Percentiles rank a stretch among this genome's conserved stretches.
Evolutionary conservation across 2,888 invertebrate genomes (phyloP).

Genomic region (Branchipolynoe longqiensis): DNA sequence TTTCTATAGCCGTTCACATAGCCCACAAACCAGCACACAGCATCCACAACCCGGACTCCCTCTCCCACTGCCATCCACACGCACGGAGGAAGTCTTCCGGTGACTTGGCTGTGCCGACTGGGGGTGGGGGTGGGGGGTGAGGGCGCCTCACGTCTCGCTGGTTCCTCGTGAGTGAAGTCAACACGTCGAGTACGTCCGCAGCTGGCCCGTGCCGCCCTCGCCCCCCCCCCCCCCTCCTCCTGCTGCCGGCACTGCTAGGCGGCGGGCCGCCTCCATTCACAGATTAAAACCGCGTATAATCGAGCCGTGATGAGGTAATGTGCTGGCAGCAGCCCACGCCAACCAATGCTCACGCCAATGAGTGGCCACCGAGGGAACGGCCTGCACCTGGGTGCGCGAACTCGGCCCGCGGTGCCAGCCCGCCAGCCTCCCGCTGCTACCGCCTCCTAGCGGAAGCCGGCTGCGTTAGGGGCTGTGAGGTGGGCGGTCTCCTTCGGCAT

Average conservation of each 20-base stretch:
- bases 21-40: too few relatives aligned
- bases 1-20: too few relatives aligned
- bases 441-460: too few relatives aligned
- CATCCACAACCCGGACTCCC: too few relatives aligned
- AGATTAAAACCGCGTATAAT: slow-evolving; percentile 38
- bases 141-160: slow-evolving; percentile 17
- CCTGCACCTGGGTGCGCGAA: slow-evolving; percentile 35
- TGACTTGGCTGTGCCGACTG: neutral
- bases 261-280: neutral
- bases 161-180: slow-evolving; percentile 8
- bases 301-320: slow-evolving; percentile 51
- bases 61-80: too few relatives aligned
- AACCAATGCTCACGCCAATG: slow-evolving; percentile 37
- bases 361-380: slow-evolving; percentile 7
- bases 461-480: too few relatives aligned
- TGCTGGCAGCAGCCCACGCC: slow-evolving; percentile 41
- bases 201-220: neutral
- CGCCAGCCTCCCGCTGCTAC: neutral
- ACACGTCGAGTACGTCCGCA: neutral
- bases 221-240: slow-evolving; percentile 14
- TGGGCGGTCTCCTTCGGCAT: too few relatives aligned
- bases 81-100: too few relatives aligned
- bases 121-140: neutral
- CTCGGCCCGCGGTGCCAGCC: neutral
- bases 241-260: neutral